These are phyloP conservation scores for Glaucopsyche alexis DNA, from an alignment of 2,888 invertebrate species.

Conservation along the genomic window DNA sequence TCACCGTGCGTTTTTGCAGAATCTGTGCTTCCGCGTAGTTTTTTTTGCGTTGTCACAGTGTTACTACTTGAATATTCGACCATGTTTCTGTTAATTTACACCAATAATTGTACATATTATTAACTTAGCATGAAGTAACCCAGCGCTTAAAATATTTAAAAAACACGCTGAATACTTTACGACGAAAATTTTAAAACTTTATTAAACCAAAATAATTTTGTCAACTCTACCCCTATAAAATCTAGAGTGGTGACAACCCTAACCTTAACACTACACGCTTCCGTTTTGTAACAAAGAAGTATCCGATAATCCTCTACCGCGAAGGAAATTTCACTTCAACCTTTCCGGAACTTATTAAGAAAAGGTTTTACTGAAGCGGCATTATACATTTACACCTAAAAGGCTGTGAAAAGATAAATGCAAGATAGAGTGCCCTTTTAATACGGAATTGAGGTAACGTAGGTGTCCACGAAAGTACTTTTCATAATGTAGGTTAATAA, in stretches of 20 bases:
- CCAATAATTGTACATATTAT: no score
- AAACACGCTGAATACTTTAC: no score
- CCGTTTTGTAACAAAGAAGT: conserved; percentile 20
- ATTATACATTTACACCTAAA: conserved; percentile 11
- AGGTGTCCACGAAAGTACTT: not conserved
- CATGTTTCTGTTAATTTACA: no score
- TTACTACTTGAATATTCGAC: no score
- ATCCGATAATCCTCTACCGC: conserved; percentile 3
- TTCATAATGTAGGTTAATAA: not conserved
- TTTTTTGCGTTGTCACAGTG: no score
- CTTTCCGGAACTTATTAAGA: conserved; percentile 12
- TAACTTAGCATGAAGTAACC: no score
- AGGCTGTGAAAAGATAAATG: not conserved
- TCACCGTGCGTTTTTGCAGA: no score
- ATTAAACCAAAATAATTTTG: not conserved
- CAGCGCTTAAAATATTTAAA: no score
- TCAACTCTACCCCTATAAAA: not conserved
- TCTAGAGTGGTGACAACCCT: not conserved
- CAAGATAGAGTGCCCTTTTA: conserved; percentile 9
- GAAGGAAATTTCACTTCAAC: conserved; percentile 17
- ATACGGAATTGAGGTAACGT: conserved; percentile 3
- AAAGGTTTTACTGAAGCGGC: conserved; percentile 4
- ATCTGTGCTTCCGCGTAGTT: no score
- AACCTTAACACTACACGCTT: not conserved
- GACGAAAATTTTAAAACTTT: no score